These are phyloP conservation scores for Mus caroli DNA, from an alignment of 2,797 vertebrate genomes.

Conservation along the genomic window DNA sequence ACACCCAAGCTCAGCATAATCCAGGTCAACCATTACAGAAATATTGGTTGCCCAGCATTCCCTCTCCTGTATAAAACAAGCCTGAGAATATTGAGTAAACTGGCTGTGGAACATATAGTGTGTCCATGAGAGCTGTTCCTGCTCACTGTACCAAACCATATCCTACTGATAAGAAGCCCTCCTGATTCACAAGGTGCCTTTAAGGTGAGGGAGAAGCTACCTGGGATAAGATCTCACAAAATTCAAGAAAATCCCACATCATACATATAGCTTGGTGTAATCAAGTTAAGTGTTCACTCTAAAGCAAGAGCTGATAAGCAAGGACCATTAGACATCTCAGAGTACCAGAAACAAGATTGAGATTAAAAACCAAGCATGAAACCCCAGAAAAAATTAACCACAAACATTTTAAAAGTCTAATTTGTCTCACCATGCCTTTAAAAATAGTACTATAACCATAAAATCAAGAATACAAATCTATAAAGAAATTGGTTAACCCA, in stretches of 20 bases:
- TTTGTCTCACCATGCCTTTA: background rate
- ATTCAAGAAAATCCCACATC: background rate
- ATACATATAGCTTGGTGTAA: background rate
- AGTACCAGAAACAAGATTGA: background rate
- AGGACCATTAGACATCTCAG: background rate
- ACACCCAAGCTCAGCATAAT: background rate
- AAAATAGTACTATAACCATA: constrained; percentile 29
- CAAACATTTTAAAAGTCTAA: background rate
- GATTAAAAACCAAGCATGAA: constrained; percentile 1
- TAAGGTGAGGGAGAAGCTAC: background rate
- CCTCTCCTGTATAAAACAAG: background rate
- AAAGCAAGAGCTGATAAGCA: constrained; percentile 25
- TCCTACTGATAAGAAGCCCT: constrained; percentile 29
- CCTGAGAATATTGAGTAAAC: background rate
- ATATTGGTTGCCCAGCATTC: background rate
- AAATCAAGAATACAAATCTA: constrained; percentile 53
- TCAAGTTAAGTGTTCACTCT: constrained; percentile 36
- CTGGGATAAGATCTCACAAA: background rate
- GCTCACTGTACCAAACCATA: background rate
- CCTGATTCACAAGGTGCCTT: background rate
- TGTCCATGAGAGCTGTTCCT: background rate
- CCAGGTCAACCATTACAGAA: background rate
- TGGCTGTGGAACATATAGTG: background rate
- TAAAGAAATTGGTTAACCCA: background rate
- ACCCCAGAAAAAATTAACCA: background rate